Evolutionary conservation across 2,113 vertebrate species (phyloP).

Genomic region (Thomomys bottae): DNA sequence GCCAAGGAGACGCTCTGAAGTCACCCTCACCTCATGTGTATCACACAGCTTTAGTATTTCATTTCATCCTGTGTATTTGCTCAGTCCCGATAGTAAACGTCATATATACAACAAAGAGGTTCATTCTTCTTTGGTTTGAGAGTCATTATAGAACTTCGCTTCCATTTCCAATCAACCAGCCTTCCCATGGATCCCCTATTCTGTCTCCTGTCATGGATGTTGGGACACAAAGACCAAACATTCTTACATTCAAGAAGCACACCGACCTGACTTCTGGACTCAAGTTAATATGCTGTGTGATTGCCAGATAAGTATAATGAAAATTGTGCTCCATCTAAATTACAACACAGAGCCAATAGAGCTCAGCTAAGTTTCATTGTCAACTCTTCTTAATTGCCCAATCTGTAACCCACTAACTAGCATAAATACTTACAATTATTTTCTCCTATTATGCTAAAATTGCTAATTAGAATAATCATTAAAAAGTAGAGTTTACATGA

Average conservation of each 20-base stretch:
- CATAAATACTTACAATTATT: conserved; percentile 83
- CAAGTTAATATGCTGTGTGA: conserved; percentile 34
- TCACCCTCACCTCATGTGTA: neutral
- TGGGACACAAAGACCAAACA: neutral
- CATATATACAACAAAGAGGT: accelerated
- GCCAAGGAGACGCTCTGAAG: neutral
- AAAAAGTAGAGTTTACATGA: conserved; percentile 73
- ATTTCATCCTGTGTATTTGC: neutral
- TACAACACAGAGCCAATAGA: conserved; percentile 33
- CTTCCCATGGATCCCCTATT: accelerated
- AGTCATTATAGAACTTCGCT: neutral
- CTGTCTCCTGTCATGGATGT: neutral
- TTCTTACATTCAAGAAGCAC: neutral
- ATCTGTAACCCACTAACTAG: conserved; percentile 75
- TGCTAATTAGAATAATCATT: conserved; percentile 79
- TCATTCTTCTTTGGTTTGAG: neutral
- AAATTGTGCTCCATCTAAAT: conserved; percentile 51
- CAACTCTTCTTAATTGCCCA: conserved; percentile 67
- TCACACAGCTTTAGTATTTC: accelerated
- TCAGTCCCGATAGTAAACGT: neutral
- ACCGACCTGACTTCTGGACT: neutral
- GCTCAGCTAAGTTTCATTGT: conserved; percentile 65
- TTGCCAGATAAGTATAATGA: conserved; percentile 64
- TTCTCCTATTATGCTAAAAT: conserved; percentile 76
- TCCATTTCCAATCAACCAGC: neutral